phyloP scores from a whole-genome alignment of 2,888 invertebrate genomes.

The Agrotis clavis region DNA sequence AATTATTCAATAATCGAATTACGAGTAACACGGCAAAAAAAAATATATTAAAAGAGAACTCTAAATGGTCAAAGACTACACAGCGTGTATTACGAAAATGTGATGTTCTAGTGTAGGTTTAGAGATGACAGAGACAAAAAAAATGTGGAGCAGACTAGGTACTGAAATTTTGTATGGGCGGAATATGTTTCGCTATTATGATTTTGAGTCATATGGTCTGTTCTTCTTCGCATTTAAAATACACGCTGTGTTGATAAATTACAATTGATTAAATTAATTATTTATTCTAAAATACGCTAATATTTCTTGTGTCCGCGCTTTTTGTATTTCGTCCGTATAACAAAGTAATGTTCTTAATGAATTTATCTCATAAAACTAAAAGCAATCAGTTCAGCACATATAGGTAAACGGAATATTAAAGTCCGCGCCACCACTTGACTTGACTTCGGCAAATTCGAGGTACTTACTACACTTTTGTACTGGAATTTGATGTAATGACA shows the following conservation, averaged over 20 bases:
- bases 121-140: no score
- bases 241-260: background rate
- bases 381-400: background rate
- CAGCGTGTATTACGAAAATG: background rate
- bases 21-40: background rate
- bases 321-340: conserved; percentile 63
- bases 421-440: no score
- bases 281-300: conserved; percentile 14
- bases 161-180: background rate
- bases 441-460: no score
- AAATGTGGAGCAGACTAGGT: no score
- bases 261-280: conserved; percentile 11
- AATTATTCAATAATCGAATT: background rate
- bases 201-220: background rate
- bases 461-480: no score
- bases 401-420: no score
- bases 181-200: background rate
- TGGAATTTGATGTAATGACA: no score
- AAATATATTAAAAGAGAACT: background rate
- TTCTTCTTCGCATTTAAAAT: background rate
- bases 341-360: conserved; percentile 26
- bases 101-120: no score
- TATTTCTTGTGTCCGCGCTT: conserved; percentile 56
- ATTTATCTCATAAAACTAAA: background rate
- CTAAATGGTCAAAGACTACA: conserved; percentile 33